Evolutionary conservation across 2,888 invertebrate species (phyloP).

Genomic region (Ernsta delagoae): DNA sequence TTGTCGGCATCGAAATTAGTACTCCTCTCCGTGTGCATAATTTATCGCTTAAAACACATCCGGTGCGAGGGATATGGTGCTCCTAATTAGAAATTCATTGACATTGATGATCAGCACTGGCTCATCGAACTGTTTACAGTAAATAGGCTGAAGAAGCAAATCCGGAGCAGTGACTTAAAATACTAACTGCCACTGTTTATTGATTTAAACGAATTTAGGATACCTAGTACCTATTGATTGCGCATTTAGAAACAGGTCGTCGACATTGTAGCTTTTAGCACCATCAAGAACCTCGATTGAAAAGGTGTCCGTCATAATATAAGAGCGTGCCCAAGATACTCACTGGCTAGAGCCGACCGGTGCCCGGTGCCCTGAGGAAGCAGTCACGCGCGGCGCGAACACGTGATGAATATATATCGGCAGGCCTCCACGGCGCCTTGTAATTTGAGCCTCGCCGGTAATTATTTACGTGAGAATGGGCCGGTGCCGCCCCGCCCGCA

Average conservation of each 20-base stretch:
- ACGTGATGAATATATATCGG: conserved; percentile 82
- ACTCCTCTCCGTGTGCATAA: conserved; percentile 78
- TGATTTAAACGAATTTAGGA: too few relatives aligned
- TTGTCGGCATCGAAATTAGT: conserved; percentile 84
- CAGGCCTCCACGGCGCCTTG: conserved; percentile 79
- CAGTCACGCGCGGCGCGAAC: conserved; percentile 81
- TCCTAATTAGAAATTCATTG: conserved; percentile 76
- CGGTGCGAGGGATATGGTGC: conserved; percentile 65
- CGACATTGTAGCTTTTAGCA: not conserved
- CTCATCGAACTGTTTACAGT: conserved; percentile 18
- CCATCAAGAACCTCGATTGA: not conserved
- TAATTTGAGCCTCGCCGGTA: conserved; percentile 82
- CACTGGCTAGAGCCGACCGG: conserved; percentile 2
- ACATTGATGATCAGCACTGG: conserved; percentile 59
- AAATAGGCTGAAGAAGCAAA: conserved; percentile 5
- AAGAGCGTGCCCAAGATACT: too few relatives aligned
- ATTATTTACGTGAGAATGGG: conserved; percentile 84
- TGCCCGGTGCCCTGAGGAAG: conserved; percentile 69
- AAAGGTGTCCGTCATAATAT: not conserved
- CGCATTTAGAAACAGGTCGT: not conserved
- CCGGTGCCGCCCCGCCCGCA: conserved; percentile 50
- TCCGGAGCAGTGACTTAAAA: too few relatives aligned
- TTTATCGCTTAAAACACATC: conserved; percentile 76
- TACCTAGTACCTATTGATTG: not conserved
- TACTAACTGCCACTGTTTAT: too few relatives aligned